These are phyloP conservation scores for Pyrgus malvae DNA, from an alignment of 2,888 invertebrate species.

Conservation along the genomic window DNA sequence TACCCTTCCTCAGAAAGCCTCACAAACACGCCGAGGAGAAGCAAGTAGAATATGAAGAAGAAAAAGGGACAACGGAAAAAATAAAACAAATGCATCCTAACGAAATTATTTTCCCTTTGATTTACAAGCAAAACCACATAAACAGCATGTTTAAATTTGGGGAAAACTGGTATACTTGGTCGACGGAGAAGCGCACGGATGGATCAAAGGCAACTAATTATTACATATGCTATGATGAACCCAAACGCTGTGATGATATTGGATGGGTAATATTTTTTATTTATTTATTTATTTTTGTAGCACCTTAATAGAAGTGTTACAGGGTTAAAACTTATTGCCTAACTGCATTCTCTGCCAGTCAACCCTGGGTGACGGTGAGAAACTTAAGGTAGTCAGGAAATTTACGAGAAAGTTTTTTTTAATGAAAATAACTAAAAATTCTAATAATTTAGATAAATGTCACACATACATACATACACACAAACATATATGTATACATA, in stretches of 20 bases:
- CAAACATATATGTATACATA: no score
- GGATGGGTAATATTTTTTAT: constrained; percentile 61
- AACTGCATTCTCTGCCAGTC: no score
- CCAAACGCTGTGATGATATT: constrained; percentile 70
- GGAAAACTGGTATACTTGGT: constrained; percentile 76
- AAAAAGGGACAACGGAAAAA: constrained; percentile 53
- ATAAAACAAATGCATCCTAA: constrained; percentile 60
- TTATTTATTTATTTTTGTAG: no score
- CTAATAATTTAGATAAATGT: no score
- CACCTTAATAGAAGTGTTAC: no score
- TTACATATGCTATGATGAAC: constrained; percentile 71
- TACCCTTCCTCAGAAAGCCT: constrained; percentile 56
- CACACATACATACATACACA: no score
- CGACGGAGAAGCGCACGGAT: constrained; percentile 62
- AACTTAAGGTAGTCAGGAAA: no score
- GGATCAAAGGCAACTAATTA: constrained; percentile 66
- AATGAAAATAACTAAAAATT: no score
- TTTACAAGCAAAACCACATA: constrained; percentile 66
- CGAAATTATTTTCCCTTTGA: constrained; percentile 68
- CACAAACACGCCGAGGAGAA: constrained; percentile 45
- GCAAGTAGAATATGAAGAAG: constrained; percentile 52
- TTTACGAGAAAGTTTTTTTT: no score
- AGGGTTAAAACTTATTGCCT: no score
- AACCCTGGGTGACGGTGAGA: no score
- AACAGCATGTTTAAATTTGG: constrained; percentile 76